Base-by-base conservation (phyloP, 2,113 vertebrate genomes). In the Crocuta crocuta region DNA sequence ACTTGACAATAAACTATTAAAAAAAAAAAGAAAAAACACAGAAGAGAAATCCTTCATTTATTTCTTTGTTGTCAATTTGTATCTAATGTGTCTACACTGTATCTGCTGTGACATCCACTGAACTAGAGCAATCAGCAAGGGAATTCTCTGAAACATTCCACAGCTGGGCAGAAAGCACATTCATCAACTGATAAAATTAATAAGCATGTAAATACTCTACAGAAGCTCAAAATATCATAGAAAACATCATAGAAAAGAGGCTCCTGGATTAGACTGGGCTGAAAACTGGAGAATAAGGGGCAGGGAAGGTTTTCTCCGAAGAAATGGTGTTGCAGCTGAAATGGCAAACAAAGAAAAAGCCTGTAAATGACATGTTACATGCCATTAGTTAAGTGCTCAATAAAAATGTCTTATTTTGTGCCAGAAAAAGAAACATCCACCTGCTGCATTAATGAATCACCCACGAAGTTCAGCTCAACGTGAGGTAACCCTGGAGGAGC, bases 201-300 rank as follows among this genome's bases (percentile, higher is more conserved):
- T 84, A n/a, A 83, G 39, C 10, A 39, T 0, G 6, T 9, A 70
- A 21, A 70, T 39, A 5, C 11, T 61, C 45, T 13, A 61, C 45
- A 73, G 35, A 50, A 80, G 63, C 43, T 89, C 35, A 53, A 66
- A 65, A 39, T 48, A 71, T 39, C 55, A 10, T 1, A 0, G 12
- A 21, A 89, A 35, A 63, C 26, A 16, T 70, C 8, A 5, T 21
- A 10, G 35, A 58, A 81, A 68, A 66, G 15, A 33, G 39, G 1
- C 31, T 8, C 0, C 1, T 21, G 12, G 0, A 3, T 35, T 10
- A 10, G 35, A 45, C 7, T 9, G 12, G 1, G 43, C 35, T 33
- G 7, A 23, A n/a, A 48, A 13, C 12, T 65, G 1, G 65, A 3
- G 12, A 17, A 53, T 13, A 1, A 66, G 35, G 15, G 6, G 12